Evolutionary conservation across 2,113 vertebrate species (phyloP), one percentile per base, ranked within the genome.

Genomic region (Fulica atra): DNA sequence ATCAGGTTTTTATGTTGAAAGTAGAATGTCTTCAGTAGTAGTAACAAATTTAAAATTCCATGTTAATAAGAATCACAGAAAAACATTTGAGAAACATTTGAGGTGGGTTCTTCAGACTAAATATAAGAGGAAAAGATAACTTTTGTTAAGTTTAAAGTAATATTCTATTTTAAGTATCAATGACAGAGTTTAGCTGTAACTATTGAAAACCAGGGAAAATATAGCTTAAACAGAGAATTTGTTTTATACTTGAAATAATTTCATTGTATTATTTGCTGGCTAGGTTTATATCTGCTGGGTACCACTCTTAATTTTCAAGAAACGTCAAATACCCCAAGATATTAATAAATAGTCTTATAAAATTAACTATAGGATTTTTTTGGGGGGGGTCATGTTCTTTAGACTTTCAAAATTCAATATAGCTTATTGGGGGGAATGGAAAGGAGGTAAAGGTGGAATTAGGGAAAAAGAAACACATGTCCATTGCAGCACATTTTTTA

Each of bases 401-500:
- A 82, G 20, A n/a, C 11, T 81, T 73, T 17, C 40, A 82, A 80
- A 76, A 44, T 46, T 82, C 21, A 70, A 15, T 50, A 54, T 28
- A 21, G 21, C 7, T 88, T 88, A 76, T 56, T 46, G 35, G 7
- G 7, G 20, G 5, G 20, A 29, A 59, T 8, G 38, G 5, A 35
- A n/a, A 64, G 10, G 4, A 61, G 73, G 48, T 23, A 18, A 35
- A 28, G 11, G 20, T 9, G 8, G 11, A 40, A 44, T 57, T 13
- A 13, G 2, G 7, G 6, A 4, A 29, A 53, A 66, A 63, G 1
- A 40, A 69, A 44, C 0, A 0, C 8, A 28, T 20, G 8, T 17
- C 18, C 8, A 40, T 53, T 79, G 29, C 4, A 53, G 79, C 54
- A 78, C 11, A 35, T 13, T n/a, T 86, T 72, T 46, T 73, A 40